Conservation (phyloP, 2,113 vertebrate species). For the Mustelus asterias region DNA sequence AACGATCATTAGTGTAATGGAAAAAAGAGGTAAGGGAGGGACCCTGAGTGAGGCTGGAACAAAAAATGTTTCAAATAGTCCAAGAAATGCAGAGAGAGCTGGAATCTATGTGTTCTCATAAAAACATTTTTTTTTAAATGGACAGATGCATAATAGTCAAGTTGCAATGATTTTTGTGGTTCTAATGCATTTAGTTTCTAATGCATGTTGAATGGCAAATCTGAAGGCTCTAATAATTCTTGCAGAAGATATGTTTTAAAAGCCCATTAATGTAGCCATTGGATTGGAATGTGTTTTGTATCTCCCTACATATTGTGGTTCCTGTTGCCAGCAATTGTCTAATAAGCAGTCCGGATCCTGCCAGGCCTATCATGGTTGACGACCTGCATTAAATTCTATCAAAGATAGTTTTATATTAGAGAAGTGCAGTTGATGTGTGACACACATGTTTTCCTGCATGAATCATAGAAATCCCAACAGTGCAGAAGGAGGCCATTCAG, state of each 20-base stretch:
- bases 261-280: not conserved
- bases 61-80: not conserved
- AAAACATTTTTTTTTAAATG: not conserved
- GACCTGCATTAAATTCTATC: not conserved
- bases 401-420: not conserved
- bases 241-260: not conserved
- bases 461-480: no score
- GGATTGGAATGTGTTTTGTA: not conserved
- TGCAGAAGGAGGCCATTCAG: no score
- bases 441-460: not conserved
- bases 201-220: not conserved
- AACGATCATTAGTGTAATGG: not conserved
- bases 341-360: not conserved
- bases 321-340: not conserved
- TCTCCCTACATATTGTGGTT: not conserved
- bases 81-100: not conserved
- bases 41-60: no score
- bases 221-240: not conserved
- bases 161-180: not conserved
- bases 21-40: not conserved
- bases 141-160: not conserved
- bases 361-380: not conserved
- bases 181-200: not conserved
- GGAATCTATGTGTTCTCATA: no score
- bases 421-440: not conserved